Base-by-base conservation (phyloP, 2,888 invertebrate species). In the Melolontha melolontha region DNA sequence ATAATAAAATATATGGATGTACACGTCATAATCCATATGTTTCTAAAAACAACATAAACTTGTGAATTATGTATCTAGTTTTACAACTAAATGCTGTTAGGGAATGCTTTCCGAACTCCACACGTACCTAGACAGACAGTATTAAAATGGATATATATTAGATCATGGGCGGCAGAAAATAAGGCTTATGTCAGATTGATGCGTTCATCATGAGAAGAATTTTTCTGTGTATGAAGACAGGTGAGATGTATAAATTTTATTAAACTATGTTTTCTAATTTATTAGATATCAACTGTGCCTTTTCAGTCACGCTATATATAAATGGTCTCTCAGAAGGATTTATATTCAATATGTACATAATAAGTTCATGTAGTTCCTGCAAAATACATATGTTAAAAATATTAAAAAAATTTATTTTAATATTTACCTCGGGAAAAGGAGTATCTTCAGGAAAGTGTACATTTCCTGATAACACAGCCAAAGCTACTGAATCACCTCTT, bases 401-500 rank as follows among this genome's bases (percentile, higher is more conserved):
- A 52, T 47, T n/a, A n/a, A n/a, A 29, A 54, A 42, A 14, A 50
- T 2, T 54, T 34, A 27, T 47, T 34, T 17, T 10, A n/a, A 34
- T 50, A 73, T 76, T 77, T 80, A 88, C 88, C 80, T 90, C 85
- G 64, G 86, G 84, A 79, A 89, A 93, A 67, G 89, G 88, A 1
- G 89, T 85, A 75, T 86, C 87, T 74, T 90, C 89, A 11, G 92
- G 92, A 83, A 93, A 92, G 78, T 86, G 85, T 5, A 93, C 83
- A 74, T 89, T 91, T 59, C 92, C 92, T 76, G 91, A 92, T 67
- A 93, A 87, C 40, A 93, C 93, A 66, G 95, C 95, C 72, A 96
- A 83, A 44, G 95, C 94, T 10, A 96, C 92, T 74, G 94, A 94
- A 81, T 94, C 94, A 1, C 95, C 95, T 75, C 92, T 86, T 80